Evolutionary conservation across 2,113 vertebrate genomes (phyloP), one percentile per base, ranked within the genome.

Genomic region (Tachysurus vachellii): DNA sequence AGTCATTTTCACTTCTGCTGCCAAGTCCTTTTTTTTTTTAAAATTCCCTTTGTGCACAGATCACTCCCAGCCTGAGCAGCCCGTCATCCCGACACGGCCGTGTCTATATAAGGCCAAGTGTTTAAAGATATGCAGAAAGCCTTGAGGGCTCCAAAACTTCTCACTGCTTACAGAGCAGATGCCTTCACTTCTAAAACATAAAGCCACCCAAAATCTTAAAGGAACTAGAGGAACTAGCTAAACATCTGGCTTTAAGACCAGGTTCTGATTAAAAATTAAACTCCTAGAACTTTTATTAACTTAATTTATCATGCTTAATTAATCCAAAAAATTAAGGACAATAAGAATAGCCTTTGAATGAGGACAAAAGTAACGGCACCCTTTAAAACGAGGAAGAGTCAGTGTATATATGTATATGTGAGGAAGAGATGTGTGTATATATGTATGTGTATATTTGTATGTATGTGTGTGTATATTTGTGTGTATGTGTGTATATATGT

Each of bases 41-140:
- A 64, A 21, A 70, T 28, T 81, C 44, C 56, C 26, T 85, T 6
- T 82, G 6, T 66, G 26, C 23, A 31, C 44, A 81, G 75, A 89
- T 80, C 77, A 12, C 50, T 61, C 54, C 59, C 75, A 54, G 54
- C 64, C 53, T 75, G 70, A 83, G 53, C 5, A 21, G 19, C 21
- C 21, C 82, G 42, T 64, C 50, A 12, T 54, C 47, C 31, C 16
- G n/a, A 88, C 56, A 61, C 53, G 10, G 26, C 42, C 81, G 82
- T 84, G 61, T 12, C 90, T 89, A 88, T 90, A 91, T 89, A 91
- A 87, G 90, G 90, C 42, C 85, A 91, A 81, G 86, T 81, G 85
- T 89, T 81, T 76, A 36, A 86, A 47, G 80, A 87, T 87, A 80
- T 66, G 57, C 62, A 77, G 75, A 68, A 88, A 12, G 64, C 81